These are phyloP conservation scores for Euura lappo DNA, from an alignment of 1,140 invertebrate species.

Conservation along the genomic window DNA sequence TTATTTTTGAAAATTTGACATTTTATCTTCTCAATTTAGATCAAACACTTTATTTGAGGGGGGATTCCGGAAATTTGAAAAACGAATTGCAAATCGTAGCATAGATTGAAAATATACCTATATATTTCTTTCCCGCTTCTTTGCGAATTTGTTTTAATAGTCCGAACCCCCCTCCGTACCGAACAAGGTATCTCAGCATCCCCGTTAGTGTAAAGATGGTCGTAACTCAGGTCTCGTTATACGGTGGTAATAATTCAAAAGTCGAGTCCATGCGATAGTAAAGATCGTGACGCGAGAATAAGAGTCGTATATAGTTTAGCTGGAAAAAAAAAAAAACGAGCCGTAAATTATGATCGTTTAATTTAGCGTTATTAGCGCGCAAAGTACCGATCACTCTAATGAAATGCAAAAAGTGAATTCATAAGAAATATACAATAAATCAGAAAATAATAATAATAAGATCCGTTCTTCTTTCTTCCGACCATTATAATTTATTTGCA, in stretches of 20 bases:
- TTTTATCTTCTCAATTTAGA: too few relatives aligned
- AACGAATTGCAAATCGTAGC: too few relatives aligned
- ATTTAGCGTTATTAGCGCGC: conserved; percentile 2
- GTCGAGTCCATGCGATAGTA: neutral
- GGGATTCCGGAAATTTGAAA: too few relatives aligned
- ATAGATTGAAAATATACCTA: too few relatives aligned
- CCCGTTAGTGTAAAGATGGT: neutral
- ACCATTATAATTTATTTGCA: neutral
- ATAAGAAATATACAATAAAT: too few relatives aligned
- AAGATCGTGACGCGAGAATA: neutral
- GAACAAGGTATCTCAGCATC: too few relatives aligned
- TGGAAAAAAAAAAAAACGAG: neutral
- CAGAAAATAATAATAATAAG: neutral
- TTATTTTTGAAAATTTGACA: too few relatives aligned
- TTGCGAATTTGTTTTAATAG: too few relatives aligned
- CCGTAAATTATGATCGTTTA: neutral
- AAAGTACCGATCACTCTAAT: neutral
- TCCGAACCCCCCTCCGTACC: too few relatives aligned
- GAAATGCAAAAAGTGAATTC: too few relatives aligned
- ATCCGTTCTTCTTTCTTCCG: neutral
- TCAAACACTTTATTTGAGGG: too few relatives aligned
- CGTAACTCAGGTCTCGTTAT: neutral
- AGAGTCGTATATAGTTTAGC: neutral
- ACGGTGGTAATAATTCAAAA: neutral
- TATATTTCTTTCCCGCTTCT: too few relatives aligned